A percentile compares a stretch with the other conserved stretches of the same genome.
Conservation (phyloP, 2,797 vertebrate species). For the Kryptolebias ocellatus region DNA sequence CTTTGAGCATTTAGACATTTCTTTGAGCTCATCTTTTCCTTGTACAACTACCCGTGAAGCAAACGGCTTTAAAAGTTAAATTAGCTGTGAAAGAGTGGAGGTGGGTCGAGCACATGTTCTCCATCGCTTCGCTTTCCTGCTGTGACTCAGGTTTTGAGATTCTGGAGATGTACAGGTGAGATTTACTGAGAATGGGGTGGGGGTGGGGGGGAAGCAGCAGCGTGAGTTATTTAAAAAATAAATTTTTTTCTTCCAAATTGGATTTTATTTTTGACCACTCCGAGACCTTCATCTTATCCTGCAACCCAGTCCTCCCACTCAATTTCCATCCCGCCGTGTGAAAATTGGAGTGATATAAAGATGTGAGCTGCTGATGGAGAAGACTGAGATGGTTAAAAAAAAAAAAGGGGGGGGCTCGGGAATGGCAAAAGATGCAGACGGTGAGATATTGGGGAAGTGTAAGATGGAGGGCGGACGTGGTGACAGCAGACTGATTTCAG, state of each 20-base stretch:
- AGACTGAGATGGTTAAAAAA: constrained; percentile 51
- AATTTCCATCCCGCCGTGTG: constrained; percentile 77
- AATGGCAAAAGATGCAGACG: constrained; percentile 64
- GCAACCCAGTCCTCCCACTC: constrained; percentile 77
- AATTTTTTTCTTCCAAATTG: constrained; percentile 66
- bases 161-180: constrained; percentile 54
- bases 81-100: constrained; percentile 36
- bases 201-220: constrained; percentile 22
- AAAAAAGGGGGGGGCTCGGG: constrained; percentile 57
- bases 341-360: constrained; percentile 83
- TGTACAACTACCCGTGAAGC: constrained; percentile 33
- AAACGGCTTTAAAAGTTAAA: constrained; percentile 45
- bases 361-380: constrained; percentile 76
- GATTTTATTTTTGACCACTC: constrained; percentile 81
- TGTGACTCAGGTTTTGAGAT: constrained; percentile 58
- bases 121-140: constrained; percentile 39
- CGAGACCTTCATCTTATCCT: constrained; percentile 80
- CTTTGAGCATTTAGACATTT: constrained; percentile 27
- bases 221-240: constrained; percentile 1
- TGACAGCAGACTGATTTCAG: constrained; percentile 66
- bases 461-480: constrained; percentile 67
- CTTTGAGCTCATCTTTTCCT: constrained; percentile 17
- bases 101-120: constrained; percentile 14
- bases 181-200: constrained; percentile 33
- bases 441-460: constrained; percentile 47